Evolutionary conservation across 30 jellyfish, hydroid and myxozoan species (phyloP).

Genomic region (Nemopilema nomurai): DNA sequence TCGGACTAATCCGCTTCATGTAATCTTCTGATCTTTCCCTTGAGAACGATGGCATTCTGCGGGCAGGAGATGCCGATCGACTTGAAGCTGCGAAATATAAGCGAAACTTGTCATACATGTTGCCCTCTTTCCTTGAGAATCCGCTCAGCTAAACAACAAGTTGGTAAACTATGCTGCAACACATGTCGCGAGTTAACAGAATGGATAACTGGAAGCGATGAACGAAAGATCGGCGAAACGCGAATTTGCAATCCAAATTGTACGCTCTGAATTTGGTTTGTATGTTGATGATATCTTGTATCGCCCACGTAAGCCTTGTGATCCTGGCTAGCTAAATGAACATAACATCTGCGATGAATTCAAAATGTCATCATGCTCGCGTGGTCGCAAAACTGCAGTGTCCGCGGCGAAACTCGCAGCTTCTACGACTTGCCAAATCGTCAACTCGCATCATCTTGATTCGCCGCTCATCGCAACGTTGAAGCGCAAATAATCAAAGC

Average conservation of each 20-base stretch:
- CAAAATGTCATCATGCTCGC: neutral
- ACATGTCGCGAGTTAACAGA: neutral
- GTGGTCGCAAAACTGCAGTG: neutral
- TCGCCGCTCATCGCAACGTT: neutral
- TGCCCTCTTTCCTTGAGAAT: neutral
- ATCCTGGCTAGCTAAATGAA: neutral
- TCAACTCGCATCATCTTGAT: neutral
- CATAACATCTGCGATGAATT: neutral
- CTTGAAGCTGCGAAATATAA: conserved; percentile 84
- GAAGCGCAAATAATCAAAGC: neutral
- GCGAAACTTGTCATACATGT: conserved; percentile 51
- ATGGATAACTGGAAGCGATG: too few relatives aligned
- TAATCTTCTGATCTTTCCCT: conserved; percentile 97
- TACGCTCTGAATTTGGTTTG: neutral
- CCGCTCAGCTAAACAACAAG: neutral
- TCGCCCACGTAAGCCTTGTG: neutral
- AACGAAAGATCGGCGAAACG: too few relatives aligned
- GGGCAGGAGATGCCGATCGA: conserved; percentile 87
- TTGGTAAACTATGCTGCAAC: neutral
- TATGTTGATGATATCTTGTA: neutral
- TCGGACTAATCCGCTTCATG: conserved; percentile 84
- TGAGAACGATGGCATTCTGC: conserved; percentile 74
- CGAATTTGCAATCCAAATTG: neutral
- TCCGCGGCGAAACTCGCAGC: neutral
- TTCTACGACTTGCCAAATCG: neutral